These are phyloP conservation scores for Rhinogobius similis DNA, from an alignment of 2,113 vertebrate species.

Conservation along the genomic window DNA sequence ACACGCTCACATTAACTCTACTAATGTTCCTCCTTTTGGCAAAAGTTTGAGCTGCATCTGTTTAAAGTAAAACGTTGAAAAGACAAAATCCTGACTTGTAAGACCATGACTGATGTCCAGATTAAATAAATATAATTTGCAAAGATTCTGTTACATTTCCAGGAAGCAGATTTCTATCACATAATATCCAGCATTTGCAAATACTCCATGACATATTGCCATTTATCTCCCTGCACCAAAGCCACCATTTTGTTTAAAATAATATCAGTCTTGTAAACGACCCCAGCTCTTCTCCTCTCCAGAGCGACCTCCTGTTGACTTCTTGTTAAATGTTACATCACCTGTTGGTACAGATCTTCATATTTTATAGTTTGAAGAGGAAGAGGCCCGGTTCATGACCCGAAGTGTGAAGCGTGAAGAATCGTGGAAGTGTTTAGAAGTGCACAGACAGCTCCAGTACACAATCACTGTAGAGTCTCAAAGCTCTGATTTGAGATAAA, in stretches of 20 bases:
- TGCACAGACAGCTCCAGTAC: constrained; percentile 47
- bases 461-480: constrained; percentile 27
- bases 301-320: constrained; percentile 49
- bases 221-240: constrained; percentile 60
- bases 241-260: constrained; percentile 70
- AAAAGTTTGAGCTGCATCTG: constrained; percentile 8
- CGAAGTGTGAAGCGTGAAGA: constrained; percentile 21
- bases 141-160: constrained; percentile 25
- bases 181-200: constrained; percentile 20
- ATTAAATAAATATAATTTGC: constrained; percentile 11
- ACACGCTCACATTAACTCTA: background rate
- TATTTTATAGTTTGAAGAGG: constrained; percentile 49
- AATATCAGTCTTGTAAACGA: constrained; percentile 70
- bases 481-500: constrained; percentile 29
- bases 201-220: constrained; percentile 38
- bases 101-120: background rate
- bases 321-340: constrained; percentile 62
- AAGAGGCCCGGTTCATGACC: constrained; percentile 25
- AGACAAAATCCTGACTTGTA: background rate
- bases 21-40: background rate
- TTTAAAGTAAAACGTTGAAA: constrained; percentile 1
- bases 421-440: constrained; percentile 66
- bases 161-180: constrained; percentile 30
- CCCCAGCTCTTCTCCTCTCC: constrained; percentile 58
- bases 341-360: constrained; percentile 44